Conservation (phyloP, 2,888 invertebrate genomes). For the Cryptus armator region DNA sequence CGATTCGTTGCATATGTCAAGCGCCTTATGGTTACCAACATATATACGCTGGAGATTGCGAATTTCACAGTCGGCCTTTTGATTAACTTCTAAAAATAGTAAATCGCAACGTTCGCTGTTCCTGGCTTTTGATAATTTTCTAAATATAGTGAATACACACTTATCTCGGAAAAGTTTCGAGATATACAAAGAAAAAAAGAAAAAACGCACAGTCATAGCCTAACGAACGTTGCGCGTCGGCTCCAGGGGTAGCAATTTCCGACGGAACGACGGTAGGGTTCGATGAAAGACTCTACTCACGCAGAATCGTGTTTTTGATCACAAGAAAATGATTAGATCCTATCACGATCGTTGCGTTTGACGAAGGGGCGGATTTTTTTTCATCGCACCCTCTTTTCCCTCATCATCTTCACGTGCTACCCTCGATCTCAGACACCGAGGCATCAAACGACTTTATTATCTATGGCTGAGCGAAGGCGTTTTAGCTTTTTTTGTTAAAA, state of each 20-base stretch:
- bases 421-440: background rate
- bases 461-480: background rate
- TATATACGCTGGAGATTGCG: background rate
- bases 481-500: background rate
- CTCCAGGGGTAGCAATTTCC: slow-evolving; percentile 16
- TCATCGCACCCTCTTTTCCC: slow-evolving; percentile 26
- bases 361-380: slow-evolving; percentile 19
- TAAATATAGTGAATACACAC: background rate
- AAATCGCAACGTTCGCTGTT: background rate
- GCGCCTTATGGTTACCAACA: slow-evolving; percentile 10
- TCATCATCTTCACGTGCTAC: slow-evolving; percentile 1
- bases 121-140: background rate
- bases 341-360: slow-evolving; percentile 18
- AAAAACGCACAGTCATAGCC: slow-evolving; percentile 5
- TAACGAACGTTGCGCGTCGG: slow-evolving; percentile 13
- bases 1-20: slow-evolving; percentile 22
- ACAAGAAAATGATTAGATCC: slow-evolving; percentile 26
- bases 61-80: background rate
- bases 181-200: background rate
- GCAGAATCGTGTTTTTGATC: slow-evolving; percentile 24
- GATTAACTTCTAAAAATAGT: slow-evolving; percentile 7
- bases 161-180: background rate
- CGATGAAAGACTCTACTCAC: slow-evolving; percentile 17
- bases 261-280: slow-evolving; percentile 8
- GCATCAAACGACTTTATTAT: slow-evolving; percentile 10